Percentiles rank a stretch among this genome's conserved stretches.
These are phyloP conservation scores for Dryas iulia DNA, from an alignment of 1,140 invertebrate species.

Conservation along the genomic window DNA sequence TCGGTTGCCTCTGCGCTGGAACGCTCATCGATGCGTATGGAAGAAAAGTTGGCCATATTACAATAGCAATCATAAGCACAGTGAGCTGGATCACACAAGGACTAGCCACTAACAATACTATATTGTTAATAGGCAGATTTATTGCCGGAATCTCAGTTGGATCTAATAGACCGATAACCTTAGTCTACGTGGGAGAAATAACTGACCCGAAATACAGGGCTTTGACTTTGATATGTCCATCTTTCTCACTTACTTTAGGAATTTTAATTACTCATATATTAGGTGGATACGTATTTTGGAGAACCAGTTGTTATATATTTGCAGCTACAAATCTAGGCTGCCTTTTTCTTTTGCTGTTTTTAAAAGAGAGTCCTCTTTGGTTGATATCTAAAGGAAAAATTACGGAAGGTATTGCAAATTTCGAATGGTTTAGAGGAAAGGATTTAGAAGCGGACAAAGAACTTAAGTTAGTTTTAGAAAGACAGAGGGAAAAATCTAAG, in stretches of 20 bases:
- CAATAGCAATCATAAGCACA: constrained; percentile 78
- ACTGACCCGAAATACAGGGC: constrained; percentile 71
- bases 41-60: constrained; percentile 79
- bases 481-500: constrained; percentile 34
- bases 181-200: constrained; percentile 75
- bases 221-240: constrained; percentile 65
- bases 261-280: constrained; percentile 72
- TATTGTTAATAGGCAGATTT: constrained; percentile 81
- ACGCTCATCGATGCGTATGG: constrained; percentile 82
- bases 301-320: constrained; percentile 40
- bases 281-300: constrained; percentile 79
- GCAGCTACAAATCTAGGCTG: constrained; percentile 29
- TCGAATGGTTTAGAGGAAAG: constrained; percentile 43
- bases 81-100: constrained; percentile 82
- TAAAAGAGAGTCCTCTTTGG: constrained; percentile 57
- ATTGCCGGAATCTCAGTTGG: constrained; percentile 80
- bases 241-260: constrained; percentile 66
- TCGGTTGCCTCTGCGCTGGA: constrained; percentile 75
- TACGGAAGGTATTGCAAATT: constrained; percentile 41
- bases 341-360: constrained; percentile 29
- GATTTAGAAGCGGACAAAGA: constrained; percentile 39
- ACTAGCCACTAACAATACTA: constrained; percentile 55
- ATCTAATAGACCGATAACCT: constrained; percentile 49
- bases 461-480: constrained; percentile 38
- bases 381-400: constrained; percentile 47